These are phyloP conservation scores for Xerus rutilus DNA, from an alignment of 2,797 vertebrate genomes.

Conservation along the genomic window DNA sequence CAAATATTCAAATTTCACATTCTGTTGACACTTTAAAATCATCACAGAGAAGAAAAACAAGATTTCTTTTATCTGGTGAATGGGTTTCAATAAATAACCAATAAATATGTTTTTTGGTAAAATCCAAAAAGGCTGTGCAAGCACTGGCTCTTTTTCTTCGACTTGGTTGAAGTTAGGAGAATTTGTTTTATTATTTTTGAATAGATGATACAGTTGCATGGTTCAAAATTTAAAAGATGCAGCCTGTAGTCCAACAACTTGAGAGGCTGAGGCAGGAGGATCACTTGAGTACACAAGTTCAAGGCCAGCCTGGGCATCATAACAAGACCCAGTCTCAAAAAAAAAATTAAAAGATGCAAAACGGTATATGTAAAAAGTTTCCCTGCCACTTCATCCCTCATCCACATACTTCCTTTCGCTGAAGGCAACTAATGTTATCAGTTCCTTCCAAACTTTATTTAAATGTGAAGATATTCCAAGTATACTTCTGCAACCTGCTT, in stretches of 20 bases:
- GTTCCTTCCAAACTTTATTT: background rate
- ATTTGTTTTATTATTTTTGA: background rate
- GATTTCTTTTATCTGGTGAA: background rate
- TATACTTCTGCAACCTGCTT: background rate
- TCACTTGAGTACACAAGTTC: background rate
- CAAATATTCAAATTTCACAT: background rate
- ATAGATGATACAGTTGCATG: background rate
- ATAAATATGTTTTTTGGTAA: background rate
- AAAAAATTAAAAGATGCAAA: background rate
- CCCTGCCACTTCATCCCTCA: background rate
- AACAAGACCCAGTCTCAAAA: no score
- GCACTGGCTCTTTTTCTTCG: background rate
- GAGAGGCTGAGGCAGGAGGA: background rate
- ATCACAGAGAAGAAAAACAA: background rate
- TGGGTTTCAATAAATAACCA: background rate
- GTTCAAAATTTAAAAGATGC: background rate
- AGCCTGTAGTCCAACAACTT: background rate
- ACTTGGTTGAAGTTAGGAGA: background rate
- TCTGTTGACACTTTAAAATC: background rate
- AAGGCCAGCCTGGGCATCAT: background rate
- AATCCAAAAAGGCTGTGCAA: background rate
- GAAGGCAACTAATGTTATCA: background rate
- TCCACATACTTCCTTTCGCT: background rate
- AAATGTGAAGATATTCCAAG: background rate
- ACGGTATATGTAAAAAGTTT: background rate